A percentile compares a stretch with the other conserved stretches of the same genome.
Evolutionary conservation across 2,113 vertebrate species (phyloP).

Genomic region (Limnothrissa miodon): DNA sequence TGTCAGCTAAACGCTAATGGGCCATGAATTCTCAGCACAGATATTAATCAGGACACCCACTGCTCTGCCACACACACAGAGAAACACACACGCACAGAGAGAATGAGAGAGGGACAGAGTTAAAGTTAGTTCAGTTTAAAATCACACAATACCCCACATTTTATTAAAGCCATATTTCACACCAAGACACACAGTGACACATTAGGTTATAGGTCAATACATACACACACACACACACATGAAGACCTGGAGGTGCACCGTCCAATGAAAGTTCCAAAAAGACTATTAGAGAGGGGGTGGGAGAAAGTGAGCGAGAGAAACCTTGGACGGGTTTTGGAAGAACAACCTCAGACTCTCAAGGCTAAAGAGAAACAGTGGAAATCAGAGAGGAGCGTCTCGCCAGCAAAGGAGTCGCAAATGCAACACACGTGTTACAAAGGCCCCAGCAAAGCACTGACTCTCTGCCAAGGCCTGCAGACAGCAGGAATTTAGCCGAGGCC

Average conservation of each 20-base stretch:
- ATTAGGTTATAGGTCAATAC: no score
- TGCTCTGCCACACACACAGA: constrained; percentile 60
- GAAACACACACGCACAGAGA: background rate
- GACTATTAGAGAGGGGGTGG: constrained; percentile 41
- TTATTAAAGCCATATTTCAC: constrained; percentile 74
- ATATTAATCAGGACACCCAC: constrained; percentile 55
- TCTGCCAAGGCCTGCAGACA: constrained; percentile 56
- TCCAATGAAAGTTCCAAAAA: constrained; percentile 53
- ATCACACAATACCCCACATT: constrained; percentile 60
- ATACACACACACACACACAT: background rate
- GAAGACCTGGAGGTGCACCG: background rate
- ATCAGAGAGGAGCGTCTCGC: constrained; percentile 54
- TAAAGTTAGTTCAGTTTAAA: constrained; percentile 16
- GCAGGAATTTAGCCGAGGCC: constrained; percentile 20
- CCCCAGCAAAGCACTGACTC: constrained; percentile 43
- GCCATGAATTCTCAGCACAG: constrained; percentile 60
- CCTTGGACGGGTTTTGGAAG: constrained; percentile 64
- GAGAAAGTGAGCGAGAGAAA: constrained; percentile 18
- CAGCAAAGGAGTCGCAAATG: constrained; percentile 67
- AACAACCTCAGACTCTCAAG: constrained; percentile 43
- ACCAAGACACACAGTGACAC: background rate
- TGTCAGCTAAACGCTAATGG: constrained; percentile 57
- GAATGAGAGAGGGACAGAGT: no score
- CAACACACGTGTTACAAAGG: constrained; percentile 59
- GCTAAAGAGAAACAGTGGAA: constrained; percentile 62